Conservation (phyloP, 2,113 vertebrate genomes). For the Scophthalmus maximus region DNA sequence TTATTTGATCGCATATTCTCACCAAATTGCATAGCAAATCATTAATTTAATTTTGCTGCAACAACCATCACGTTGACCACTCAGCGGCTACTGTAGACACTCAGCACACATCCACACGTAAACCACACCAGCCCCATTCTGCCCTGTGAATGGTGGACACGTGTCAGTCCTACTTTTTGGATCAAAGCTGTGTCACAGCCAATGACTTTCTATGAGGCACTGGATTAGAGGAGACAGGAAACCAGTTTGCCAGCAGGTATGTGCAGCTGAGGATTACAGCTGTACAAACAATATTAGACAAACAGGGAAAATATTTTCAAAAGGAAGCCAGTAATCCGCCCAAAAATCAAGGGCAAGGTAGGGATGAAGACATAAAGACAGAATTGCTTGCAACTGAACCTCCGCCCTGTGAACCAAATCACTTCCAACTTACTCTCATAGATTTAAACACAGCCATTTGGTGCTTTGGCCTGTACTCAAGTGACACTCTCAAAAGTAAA, state of each 20-base stretch:
- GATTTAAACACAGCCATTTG: constrained; percentile 67
- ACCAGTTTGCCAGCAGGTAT: constrained; percentile 67
- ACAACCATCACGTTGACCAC: neutral
- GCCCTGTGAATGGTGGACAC: constrained; percentile 5
- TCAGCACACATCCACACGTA: neutral
- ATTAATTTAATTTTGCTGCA: neutral
- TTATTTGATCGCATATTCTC: too few species aligned
- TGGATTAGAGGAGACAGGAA: constrained; percentile 73
- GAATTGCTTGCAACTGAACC: constrained; percentile 62
- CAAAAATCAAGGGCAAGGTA: constrained; percentile 66
- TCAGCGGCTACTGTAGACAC: neutral
- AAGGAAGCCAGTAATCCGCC: constrained; percentile 81
- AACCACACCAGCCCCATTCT: neutral
- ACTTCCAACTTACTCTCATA: constrained; percentile 66
- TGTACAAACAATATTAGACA: constrained; percentile 83
- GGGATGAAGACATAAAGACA: constrained; percentile 67
- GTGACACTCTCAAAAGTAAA: constrained; percentile 75
- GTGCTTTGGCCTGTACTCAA: constrained; percentile 64
- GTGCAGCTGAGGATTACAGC: constrained; percentile 73
- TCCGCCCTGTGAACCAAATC: constrained; percentile 43
- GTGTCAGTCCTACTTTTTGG: constrained; percentile 38
- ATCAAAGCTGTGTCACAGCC: constrained; percentile 74
- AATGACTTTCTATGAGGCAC: constrained; percentile 58
- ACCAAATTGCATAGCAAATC: too few species aligned
- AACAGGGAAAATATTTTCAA: constrained; percentile 80